Evolutionary conservation across 2,888 invertebrate genomes (phyloP), one percentile per base, ranked within the genome.

Genomic region (Saturnia pavonia): DNA sequence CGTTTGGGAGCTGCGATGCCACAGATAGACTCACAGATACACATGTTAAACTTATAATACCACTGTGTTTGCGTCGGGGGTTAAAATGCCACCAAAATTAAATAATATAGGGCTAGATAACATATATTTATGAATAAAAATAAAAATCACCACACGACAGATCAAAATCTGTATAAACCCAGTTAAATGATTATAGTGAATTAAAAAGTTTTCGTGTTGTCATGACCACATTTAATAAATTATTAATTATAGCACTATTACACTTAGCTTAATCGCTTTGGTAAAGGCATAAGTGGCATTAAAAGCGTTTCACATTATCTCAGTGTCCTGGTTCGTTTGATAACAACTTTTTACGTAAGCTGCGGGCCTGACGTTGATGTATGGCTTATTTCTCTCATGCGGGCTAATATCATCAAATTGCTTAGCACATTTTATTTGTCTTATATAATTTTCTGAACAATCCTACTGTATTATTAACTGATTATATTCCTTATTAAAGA

Each of bases 341-440:
- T 85, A 88, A 88, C 88, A 87, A 87, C 84, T 86, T 84, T 83
- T 80, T 81, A 78, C 83, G 82, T 78, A 75, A 76, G 74, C 76
- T 74, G 78, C 77, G 75, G 76, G 77, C 70, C 75, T 85, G 90
- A 90, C 90, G 77, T 87, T 90, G 91, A 90, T 88, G 81, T 88
- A 91, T 89, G 82, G 85, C 70, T 69, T 76, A 77, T 81, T 86
- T 85, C 81, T 83, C 81, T 78, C 76, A 71, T 70, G 75, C 74
- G 78, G 78, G 77, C 80, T 82, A 78, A 84, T 82, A 75, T 74
- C 78, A 81, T 78, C 77, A 75, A 80, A 78, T 80, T 74, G 78
- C 75, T 79, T 79, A 73, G 66, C 51, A n/a, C 48, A 43, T 72
- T 74, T 73, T 60, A 60, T 27, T 69, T 70, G 42, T 34, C 27